Base-by-base conservation (phyloP, 64 coral and sea anemone genomes). In the Trachythela sp. region DNA sequence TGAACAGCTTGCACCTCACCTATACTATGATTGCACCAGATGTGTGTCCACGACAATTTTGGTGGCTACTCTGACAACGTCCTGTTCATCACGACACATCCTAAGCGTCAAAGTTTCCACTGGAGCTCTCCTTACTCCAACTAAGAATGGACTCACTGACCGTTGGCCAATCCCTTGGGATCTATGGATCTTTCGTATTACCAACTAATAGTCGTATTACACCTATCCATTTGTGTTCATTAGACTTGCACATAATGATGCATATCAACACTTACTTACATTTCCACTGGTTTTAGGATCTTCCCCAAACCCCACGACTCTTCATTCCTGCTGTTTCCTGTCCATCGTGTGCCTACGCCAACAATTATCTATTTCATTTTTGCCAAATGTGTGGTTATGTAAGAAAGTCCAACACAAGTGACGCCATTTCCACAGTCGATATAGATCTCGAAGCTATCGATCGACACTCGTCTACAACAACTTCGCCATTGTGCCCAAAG, bases 311-410 rank as follows among this genome's bases (percentile, higher is more conserved):
- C 15, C 2, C 84, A 13, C 58, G 45, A 9, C 37, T 91, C 14
- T 91, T 32, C 20, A 7, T 91, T 36, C 84, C 84, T 9, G 84
- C 90, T 17, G 90, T 91, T 5, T 8, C 27, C 1, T 91, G 90
- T 42, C 90, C 90, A 2, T 29, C 27, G n/a, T 91, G 84, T 43
- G 0, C 33, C 36, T 87, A 86, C 67, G 58, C 85, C 39, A 91
- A 91, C 32, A 45, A 77, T 67, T 40, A 86, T 77, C 20, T 0
- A 36, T 91, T 91, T 33, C 60, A 41, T 22, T 91, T 91, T 48
- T 91, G 90, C 54, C 90, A 91, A 32, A 31, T 34, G 64, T 91
- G 90, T 87, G 90, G 90, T 20, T 86, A 91, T 48, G 10, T 39
- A 41, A 52, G 90, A 13, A 15, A 52, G 49, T 15, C 49, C 20